Percentiles rank a stretch among this genome's conserved stretches.
phyloP scores from a whole-genome alignment of 1,140 invertebrate genomes.

The Ptiloglossa arizonensis region DNA sequence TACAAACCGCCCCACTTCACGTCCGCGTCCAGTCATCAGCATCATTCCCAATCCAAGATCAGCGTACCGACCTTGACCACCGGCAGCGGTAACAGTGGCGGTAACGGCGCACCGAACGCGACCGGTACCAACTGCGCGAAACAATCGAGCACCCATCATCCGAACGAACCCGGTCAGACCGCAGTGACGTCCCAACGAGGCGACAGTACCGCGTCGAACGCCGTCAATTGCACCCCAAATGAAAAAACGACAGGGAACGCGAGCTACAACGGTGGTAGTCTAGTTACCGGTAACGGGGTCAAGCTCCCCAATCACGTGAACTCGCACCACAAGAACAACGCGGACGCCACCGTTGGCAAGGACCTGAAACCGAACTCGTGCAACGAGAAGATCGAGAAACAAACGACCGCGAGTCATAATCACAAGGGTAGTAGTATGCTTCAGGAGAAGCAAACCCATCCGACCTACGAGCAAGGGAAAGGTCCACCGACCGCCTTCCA shows the following conservation, averaged over 20 bases:
- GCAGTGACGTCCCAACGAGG: conserved; percentile 2
- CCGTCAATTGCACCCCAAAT: conserved; percentile 30
- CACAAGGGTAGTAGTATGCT: conserved; percentile 42
- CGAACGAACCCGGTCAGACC: conserved; percentile 32
- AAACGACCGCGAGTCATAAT: conserved; percentile 47
- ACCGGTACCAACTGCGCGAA: conserved; percentile 46
- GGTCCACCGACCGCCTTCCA: conserved; percentile 35
- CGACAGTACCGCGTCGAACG: conserved; percentile 19
- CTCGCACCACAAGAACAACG: conserved; percentile 55
- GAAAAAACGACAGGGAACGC: conserved; percentile 49
- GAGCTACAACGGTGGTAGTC: conserved; percentile 61
- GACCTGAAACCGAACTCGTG: conserved; percentile 59
- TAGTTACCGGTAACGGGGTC: conserved; percentile 11
- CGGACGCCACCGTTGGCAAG: conserved; percentile 41
- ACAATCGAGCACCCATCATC: conserved; percentile 43
- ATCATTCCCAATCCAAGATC: conserved; percentile 62
- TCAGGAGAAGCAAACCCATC: conserved; percentile 49
- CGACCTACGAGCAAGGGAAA: conserved; percentile 52
- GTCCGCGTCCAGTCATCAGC: conserved; percentile 55
- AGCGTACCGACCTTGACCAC: conserved; percentile 46
- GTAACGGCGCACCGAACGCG: conserved; percentile 19
- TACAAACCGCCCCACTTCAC: conserved; percentile 74
- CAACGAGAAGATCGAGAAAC: conserved; percentile 60
- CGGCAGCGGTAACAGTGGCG: conserved; percentile 10
- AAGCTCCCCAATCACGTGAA: conserved; percentile 53